phyloP scores from a whole-genome alignment of 1,140 invertebrate genomes.

The Scaptomyza montana region DNA sequence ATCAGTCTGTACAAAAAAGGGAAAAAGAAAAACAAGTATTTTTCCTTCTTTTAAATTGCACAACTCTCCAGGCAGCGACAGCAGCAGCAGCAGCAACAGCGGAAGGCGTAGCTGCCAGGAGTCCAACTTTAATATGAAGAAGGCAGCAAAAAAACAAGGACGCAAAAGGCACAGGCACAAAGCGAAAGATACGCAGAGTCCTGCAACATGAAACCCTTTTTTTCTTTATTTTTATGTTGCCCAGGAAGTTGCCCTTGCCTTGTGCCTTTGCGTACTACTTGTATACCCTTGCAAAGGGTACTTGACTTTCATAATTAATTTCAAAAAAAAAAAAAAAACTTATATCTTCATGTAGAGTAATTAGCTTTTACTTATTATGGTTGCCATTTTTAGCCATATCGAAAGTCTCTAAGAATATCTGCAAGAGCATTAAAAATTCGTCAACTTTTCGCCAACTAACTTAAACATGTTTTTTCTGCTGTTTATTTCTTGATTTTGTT shows the following conservation, averaged over 20 bases:
- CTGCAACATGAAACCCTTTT: slow-evolving; percentile 72
- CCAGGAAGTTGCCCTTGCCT: slow-evolving; percentile 43
- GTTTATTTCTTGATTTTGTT: not conserved
- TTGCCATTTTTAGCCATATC: not conserved
- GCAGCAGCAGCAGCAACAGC: slow-evolving; percentile 1
- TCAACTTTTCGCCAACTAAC: slow-evolving; percentile 2
- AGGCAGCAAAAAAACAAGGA: slow-evolving; percentile 5
- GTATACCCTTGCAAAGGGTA: slow-evolving; percentile 2
- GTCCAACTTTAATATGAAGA: slow-evolving; percentile 57
- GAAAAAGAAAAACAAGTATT: slow-evolving; percentile 15
- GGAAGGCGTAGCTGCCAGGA: slow-evolving; percentile 18
- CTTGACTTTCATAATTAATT: not conserved
- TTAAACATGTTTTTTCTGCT: not conserved
- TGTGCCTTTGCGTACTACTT: slow-evolving; percentile 8
- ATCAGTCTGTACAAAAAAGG: slow-evolving; percentile 35
- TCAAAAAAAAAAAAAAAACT: too few species aligned
- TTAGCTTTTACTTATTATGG: too few species aligned
- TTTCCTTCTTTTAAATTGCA: slow-evolving; percentile 13
- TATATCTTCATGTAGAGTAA: too few species aligned
- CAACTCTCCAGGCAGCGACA: slow-evolving; percentile 27
- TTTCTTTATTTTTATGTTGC: not conserved
- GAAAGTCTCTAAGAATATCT: not conserved
- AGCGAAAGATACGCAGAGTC: slow-evolving; percentile 39
- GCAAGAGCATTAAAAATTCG: slow-evolving; percentile 18
- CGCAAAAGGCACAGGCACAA: slow-evolving; percentile 20